phyloP scores from a whole-genome alignment of 92 coral and sea anemone genomes.

The Epizoanthus fatuus region DNA sequence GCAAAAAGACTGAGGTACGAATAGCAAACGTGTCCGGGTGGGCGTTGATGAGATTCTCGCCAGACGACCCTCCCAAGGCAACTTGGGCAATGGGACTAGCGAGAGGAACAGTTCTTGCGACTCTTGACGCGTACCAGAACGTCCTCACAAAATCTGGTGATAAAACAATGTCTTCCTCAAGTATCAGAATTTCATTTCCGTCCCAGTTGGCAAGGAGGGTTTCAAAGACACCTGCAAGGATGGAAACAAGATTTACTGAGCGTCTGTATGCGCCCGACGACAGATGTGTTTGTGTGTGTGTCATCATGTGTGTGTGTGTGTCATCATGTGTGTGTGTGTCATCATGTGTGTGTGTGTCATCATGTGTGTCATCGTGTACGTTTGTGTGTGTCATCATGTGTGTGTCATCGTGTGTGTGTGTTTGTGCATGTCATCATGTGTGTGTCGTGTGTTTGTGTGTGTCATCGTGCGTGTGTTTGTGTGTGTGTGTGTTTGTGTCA shows the following conservation, averaged over 20 bases:
- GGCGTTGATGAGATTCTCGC: constrained; percentile 53
- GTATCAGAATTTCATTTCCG: constrained; percentile 33
- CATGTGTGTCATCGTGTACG: too few species aligned
- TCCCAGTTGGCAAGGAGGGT: not conserved
- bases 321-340: too few species aligned
- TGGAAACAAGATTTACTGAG: not conserved
- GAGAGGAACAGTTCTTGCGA: constrained; percentile 9
- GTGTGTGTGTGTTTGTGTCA: too few species aligned
- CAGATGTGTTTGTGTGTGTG: too few species aligned
- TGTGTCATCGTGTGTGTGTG: too few species aligned
- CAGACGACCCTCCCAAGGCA: constrained; percentile 62
- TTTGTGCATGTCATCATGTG: too few species aligned
- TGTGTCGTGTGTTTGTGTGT: too few species aligned
- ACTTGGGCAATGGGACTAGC: constrained; percentile 26
- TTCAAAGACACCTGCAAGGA: not conserved
- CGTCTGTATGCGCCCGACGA: too few species aligned
- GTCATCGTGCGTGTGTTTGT: too few species aligned
- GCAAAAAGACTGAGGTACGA: constrained; percentile 40
- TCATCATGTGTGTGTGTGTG: too few species aligned
- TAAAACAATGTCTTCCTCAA: constrained; percentile 51
- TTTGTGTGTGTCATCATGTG: too few species aligned
- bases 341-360: too few species aligned
- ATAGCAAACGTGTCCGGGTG: constrained; percentile 58
- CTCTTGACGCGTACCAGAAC: constrained; percentile 39
- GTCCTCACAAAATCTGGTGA: constrained; percentile 52